Conservation (phyloP, 2,113 vertebrate species). For the Empidonax traillii region DNA sequence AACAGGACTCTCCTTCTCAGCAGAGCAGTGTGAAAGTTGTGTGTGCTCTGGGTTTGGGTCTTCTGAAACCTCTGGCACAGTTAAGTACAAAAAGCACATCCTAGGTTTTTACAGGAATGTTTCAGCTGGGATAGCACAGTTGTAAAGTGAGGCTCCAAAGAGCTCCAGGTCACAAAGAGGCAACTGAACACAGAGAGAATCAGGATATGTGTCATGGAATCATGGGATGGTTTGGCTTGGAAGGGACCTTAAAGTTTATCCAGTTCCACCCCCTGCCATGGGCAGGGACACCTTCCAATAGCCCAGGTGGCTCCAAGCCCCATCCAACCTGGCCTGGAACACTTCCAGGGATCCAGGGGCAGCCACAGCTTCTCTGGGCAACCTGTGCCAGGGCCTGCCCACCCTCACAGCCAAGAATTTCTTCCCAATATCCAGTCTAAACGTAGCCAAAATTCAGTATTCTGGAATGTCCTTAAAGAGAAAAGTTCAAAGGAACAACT, state of each 20-base stretch:
- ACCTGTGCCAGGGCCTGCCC: background rate
- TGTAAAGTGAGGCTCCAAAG: background rate
- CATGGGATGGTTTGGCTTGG: background rate
- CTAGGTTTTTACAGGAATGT: background rate
- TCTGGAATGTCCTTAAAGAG: background rate
- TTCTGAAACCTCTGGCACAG: background rate
- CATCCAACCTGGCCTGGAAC: fast-evolving
- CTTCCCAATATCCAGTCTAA: background rate
- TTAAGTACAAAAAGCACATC: background rate
- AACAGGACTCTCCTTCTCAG: background rate
- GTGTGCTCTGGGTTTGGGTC: background rate
- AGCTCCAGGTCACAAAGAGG: background rate
- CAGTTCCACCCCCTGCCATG: background rate
- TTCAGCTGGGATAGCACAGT: background rate
- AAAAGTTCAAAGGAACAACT: background rate
- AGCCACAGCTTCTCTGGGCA: background rate
- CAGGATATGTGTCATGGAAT: background rate
- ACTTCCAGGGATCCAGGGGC: background rate
- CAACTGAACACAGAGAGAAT: background rate
- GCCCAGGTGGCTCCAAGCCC: background rate
- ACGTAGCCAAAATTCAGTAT: background rate
- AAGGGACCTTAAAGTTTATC: background rate
- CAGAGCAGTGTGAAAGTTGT: background rate
- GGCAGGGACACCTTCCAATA: background rate
- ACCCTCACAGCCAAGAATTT: background rate